phyloP scores from a whole-genome alignment of 2,113 vertebrate species.

The Myodes glareolus region DNA sequence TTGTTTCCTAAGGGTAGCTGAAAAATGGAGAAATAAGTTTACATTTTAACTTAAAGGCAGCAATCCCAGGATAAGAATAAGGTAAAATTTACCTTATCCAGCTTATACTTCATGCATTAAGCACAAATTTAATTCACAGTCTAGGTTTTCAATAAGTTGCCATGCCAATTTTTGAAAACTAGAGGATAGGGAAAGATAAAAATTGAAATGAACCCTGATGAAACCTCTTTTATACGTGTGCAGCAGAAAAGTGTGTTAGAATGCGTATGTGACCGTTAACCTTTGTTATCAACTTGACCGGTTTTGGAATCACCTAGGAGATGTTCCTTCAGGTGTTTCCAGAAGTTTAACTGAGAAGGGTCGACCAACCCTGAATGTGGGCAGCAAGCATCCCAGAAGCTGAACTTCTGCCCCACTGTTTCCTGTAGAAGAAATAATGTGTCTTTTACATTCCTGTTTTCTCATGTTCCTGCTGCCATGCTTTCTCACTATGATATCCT shows the following conservation, averaged over 20 bases:
- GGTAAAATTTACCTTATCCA: background rate
- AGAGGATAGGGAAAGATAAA: constrained; percentile 24
- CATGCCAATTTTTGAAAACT: constrained; percentile 40
- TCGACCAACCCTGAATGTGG: background rate
- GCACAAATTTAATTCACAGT: constrained; percentile 39
- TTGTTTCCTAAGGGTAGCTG: constrained; percentile 92
- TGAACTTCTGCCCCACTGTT: background rate
- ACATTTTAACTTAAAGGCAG: constrained; percentile 34
- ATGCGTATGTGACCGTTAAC: background rate
- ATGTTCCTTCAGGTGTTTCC: background rate
- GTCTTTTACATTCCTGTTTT: background rate
- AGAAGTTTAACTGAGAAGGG: background rate
- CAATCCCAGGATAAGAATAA: background rate
- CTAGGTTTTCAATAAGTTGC: constrained; percentile 8
- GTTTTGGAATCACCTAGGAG: background rate
- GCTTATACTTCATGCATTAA: background rate
- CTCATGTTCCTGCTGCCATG: background rate
- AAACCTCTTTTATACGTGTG: constrained; percentile 10
- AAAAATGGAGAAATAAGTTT: constrained; percentile 63
- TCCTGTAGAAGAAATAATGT: background rate
- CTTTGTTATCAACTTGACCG: background rate
- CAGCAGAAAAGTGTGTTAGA: background rate
- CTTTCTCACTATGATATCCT: background rate
- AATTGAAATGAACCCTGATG: background rate
- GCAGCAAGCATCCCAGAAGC: background rate